Evolutionary conservation across 2,797 vertebrate genomes (phyloP), one percentile per base, ranked within the genome.

Genomic region (Lates japonicus): DNA sequence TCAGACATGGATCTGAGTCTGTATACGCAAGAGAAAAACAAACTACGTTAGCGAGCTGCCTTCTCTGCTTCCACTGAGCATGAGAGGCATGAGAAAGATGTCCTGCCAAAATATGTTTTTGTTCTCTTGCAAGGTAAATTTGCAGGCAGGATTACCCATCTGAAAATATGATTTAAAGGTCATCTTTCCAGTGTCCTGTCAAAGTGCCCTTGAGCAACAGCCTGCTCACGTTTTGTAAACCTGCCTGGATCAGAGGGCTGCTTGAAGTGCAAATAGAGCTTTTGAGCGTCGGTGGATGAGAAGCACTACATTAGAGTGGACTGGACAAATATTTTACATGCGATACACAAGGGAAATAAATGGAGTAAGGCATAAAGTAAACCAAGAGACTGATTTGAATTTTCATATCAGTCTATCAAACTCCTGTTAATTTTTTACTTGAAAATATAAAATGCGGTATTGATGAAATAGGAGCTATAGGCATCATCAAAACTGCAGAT

Each of bases 291-390:
- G 35, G 70, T 63, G 41, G 12, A 74, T 4, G 17, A 75, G 39
- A 66, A 22, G 14, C 16, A 6, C 17, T 25, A 41, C 17, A 33
- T 64, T 5, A 69, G n/a, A 39, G 20, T 1, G 41, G n/a, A 16
- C 67, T 46, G 22, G 52, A 54, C 33, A 73, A 87, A 90, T 87
- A 76, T 88, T 84, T 71, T 66, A 74, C 75, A 52, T 31, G 49
- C 33, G 17, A 49, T 5, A 33, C n/a, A 29, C 5, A 39, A 62
- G 7, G 51, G 25, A 29, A 33, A 51, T 41, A 20, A n/a, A n/a
- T n/a, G 48, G 19, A 49, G n/a, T 10, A 49, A 52, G 13, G 5
- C 13, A 20, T 19, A 66, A 22, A 29, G 13, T 17, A 17, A 77
- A 52, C 10, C 19, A 42, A 9, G 19, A 19, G 17, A 4, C 29